Evolutionary conservation across 1,140 invertebrate genomes (phyloP).

Genomic region (Philaenus spumarius): DNA sequence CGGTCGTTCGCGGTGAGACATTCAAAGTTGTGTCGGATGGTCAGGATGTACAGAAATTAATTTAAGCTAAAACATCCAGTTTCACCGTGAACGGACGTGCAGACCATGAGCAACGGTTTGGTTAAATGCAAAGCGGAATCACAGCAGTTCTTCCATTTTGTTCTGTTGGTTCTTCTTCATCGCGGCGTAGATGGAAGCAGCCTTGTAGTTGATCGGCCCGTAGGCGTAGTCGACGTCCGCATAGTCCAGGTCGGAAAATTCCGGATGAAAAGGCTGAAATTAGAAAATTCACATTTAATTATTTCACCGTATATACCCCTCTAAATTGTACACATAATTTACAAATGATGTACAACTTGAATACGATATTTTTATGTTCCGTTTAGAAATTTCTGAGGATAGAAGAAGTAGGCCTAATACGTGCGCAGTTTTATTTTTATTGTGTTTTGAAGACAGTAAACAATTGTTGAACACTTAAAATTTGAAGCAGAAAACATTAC

Average conservation of each 20-base stretch:
- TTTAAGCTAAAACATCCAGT: not conserved
- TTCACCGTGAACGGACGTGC: too few relatives aligned
- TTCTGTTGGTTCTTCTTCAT: conserved; percentile 16
- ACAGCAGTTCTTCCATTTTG: conserved; percentile 25
- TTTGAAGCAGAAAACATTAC: too few relatives aligned
- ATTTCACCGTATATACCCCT: too few relatives aligned
- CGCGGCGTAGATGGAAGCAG: conserved; percentile 57
- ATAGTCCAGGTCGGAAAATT: conserved; percentile 72
- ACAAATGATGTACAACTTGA: too few relatives aligned
- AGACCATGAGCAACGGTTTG: not conserved
- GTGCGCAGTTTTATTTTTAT: not conserved
- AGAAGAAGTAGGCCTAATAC: too few relatives aligned
- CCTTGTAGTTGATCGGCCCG: conserved; percentile 86
- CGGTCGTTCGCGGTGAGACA: not conserved
- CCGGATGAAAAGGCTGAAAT: conserved; percentile 57
- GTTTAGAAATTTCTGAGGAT: too few relatives aligned
- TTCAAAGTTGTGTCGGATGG: not conserved
- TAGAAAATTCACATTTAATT: conserved; percentile 31
- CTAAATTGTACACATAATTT: too few relatives aligned
- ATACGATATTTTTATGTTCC: too few relatives aligned
- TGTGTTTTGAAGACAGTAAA: too few relatives aligned
- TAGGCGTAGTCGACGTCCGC: conserved; percentile 84
- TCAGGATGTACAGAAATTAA: not conserved
- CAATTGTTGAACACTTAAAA: too few relatives aligned
- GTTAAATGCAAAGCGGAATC: conserved; percentile 21